A percentile compares a stretch with the other conserved stretches of the same genome.
phyloP scores from a whole-genome alignment of 2,113 vertebrate species.

The Centropus bengalensis region DNA sequence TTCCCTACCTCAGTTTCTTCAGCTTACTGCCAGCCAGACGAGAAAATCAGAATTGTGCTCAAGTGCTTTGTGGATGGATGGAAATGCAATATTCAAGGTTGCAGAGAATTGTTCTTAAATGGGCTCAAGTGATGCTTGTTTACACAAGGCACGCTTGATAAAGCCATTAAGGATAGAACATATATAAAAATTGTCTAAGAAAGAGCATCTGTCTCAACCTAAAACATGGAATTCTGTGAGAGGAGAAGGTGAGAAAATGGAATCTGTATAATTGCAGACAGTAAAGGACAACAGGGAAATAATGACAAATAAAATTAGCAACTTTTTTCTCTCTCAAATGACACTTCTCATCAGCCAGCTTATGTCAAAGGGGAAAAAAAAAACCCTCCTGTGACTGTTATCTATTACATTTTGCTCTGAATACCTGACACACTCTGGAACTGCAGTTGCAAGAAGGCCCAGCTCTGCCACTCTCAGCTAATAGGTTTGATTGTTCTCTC shows the following conservation, averaged over 20 bases:
- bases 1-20: background rate
- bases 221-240: background rate
- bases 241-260: background rate
- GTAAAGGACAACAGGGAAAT: constrained; percentile 22
- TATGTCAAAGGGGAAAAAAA: background rate
- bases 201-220: background rate
- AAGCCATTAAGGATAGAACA: background rate
- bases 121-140: background rate
- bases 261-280: background rate
- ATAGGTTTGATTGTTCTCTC: constrained; percentile 25
- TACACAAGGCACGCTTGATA: background rate
- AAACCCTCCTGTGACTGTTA: background rate
- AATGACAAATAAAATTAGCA: constrained; percentile 24
- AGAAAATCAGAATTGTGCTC: background rate
- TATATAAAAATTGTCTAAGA: background rate
- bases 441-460: background rate
- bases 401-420: constrained; percentile 37
- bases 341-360: constrained; percentile 16
- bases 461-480: constrained; percentile 29
- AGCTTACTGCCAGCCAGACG: background rate
- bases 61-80: background rate
- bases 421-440: background rate
- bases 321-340: background rate
- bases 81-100: background rate
- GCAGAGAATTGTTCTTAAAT: background rate